Percentiles rank a stretch among this genome's conserved stretches.
phyloP scores from a whole-genome alignment of 1,140 invertebrate species.

The Limonius californicus region DNA sequence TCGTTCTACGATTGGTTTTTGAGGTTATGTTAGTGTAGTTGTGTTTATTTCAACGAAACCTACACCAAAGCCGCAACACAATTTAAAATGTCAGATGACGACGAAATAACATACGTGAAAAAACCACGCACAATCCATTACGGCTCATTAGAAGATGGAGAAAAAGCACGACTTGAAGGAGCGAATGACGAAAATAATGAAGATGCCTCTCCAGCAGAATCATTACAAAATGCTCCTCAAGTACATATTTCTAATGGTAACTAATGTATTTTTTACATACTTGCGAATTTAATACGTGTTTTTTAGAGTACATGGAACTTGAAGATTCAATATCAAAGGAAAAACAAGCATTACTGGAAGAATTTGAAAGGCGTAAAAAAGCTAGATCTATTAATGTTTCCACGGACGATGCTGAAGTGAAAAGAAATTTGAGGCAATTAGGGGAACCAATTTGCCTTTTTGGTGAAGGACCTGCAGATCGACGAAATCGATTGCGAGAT shows the following conservation, averaged over 20 bases:
- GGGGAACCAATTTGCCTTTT: constrained; percentile 95
- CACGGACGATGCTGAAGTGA: constrained; percentile 92
- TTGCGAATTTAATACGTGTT: neutral
- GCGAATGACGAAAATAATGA: constrained; percentile 53
- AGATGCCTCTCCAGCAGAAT: constrained; percentile 46
- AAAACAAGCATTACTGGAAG: constrained; percentile 85
- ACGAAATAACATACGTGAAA: constrained; percentile 71
- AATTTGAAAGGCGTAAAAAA: constrained; percentile 89
- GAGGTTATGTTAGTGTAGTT: too few species aligned
- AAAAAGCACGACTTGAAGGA: constrained; percentile 56
- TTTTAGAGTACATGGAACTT: constrained; percentile 81
- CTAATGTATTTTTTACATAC: constrained; percentile 21
- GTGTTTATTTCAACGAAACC: too few species aligned
- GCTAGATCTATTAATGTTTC: constrained; percentile 90
- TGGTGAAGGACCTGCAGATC: constrained; percentile 94
- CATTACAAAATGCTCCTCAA: constrained; percentile 51
- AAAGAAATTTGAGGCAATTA: constrained; percentile 81
- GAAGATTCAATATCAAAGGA: constrained; percentile 84
- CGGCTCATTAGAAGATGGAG: constrained; percentile 81
- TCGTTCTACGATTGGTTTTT: too few species aligned
- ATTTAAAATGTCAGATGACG: constrained; percentile 78
- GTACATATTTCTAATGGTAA: constrained; percentile 71
- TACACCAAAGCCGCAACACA: too few species aligned
- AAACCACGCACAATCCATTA: constrained; percentile 78
- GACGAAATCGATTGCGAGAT: constrained; percentile 85